Evolutionary conservation across 64 coral and sea anemone genomes (phyloP), one percentile per base, ranked within the genome.

Genomic region (Acropora yongei): DNA sequence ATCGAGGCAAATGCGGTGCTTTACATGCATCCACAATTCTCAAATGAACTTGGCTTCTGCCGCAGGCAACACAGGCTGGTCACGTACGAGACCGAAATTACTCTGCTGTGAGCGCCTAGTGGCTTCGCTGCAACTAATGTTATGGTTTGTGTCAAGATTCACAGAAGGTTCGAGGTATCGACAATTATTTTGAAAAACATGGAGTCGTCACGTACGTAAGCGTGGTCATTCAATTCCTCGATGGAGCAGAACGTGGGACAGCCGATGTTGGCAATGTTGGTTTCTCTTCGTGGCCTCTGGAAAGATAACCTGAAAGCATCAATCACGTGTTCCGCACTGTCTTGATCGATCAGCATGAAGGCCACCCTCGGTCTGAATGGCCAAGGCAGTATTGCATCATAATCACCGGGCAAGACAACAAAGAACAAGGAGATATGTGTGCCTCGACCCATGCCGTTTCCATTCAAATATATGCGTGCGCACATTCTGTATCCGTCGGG

Each of bases 171-270:
- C 30, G 30, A 30, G 30, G 65, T 75, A n/a, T 91, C 92, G 6
- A 96, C 77, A 19, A 89, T 72, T 17, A 96, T 49, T 81, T 96
- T 96, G 48, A 96, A 67, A 66, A 96, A 96, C 11, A 96, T 88
- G 3, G 76, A 71, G 47, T 96, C 90, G 6, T 96, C 95, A 16
- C 78, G 91, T 16, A 96, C 10, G 49, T 91, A 96, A 5, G 87
- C 83, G 47, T 87, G 79, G 6, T 81, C 61, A 66, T 76, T 93
- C 20, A 96, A 84, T 5, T 50, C 50, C 47, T 44, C 1, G 49
- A 93, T 91, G 12, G 91, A 68, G 43, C 95, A 96, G 50, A 96
- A 96, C 42, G 80, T 83, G 1, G 95, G 95, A 16, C 95, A 96
- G 1, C 95, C 95, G 30, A 30, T 30, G 6, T 87, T 90, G 13